Base-by-base conservation (phyloP, 1,140 invertebrate species). In the Drosophila grimshawi region DNA sequence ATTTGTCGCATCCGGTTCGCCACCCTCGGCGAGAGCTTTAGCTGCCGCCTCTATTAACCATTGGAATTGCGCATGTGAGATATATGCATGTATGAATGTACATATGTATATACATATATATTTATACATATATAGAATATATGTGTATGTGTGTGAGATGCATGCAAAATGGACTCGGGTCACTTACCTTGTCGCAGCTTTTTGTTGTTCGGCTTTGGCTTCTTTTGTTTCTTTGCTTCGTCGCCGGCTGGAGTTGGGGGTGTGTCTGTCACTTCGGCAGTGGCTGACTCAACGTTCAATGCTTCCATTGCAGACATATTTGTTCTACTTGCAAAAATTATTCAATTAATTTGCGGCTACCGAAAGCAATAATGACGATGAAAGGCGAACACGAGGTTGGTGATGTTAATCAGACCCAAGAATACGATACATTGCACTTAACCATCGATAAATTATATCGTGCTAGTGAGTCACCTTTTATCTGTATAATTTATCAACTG, bases 121-220 rank as follows among this genome's bases (percentile, higher is more conserved):
- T 37, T 52, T 8, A 29, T 60, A 5, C 8, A n/a, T 37, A 46
- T 43, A 10, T 11, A 4, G 19, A 19, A 19, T 19, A 19, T 19
- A 39, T 41, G n/a, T 10, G n/a, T 41, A n/a, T 32, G 10, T 59
- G 37, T 43, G 56, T 32, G 33, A 46, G 27, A 64, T 61, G 52
- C 48, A 70, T 51, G 41, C 41, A 43, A 49, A 61, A 45, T 64
- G 59, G 27, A 49, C 48, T 43, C 39, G 65, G 85, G 85, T 78
- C 66, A 76, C 86, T 85, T 71, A 92, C 91, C 91, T 90, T 92
- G 91, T 41, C 91, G 78, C 62, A 92, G 53, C 52, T 92, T 92
- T 39, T 92, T 92, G 55, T 92, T 92, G 78, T 92, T 92, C 56
- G 91, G 91, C 67, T 92, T 92, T 55, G 91, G 91, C 67, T 92